Percentiles rank a stretch among this genome's conserved stretches.
These are phyloP conservation scores for Todiramphus chloris DNA, from an alignment of 2,113 vertebrate genomes.

Conservation along the genomic window DNA sequence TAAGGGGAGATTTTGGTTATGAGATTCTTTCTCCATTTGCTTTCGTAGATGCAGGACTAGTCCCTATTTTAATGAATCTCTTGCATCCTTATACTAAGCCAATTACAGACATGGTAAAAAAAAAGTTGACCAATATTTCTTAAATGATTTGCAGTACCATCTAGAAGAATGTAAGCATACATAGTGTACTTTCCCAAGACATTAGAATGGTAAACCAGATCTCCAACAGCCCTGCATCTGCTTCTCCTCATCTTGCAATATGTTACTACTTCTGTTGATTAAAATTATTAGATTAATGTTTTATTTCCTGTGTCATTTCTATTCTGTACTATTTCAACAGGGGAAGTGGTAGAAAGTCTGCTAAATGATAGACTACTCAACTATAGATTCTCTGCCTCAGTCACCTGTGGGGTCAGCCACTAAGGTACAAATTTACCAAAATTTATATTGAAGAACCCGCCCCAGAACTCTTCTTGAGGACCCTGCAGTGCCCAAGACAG, in stretches of 20 bases:
- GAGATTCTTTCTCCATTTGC: neutral
- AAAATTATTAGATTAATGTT: neutral
- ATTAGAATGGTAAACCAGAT: neutral
- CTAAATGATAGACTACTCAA: neutral
- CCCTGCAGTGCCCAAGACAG: neutral
- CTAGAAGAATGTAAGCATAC: neutral
- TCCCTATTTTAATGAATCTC: neutral
- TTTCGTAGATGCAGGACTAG: neutral
- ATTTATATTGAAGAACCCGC: rapidly evolving
- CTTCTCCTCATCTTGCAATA: neutral
- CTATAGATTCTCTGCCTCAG: neutral
- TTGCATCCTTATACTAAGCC: neutral
- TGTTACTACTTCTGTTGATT: neutral
- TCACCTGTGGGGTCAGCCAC: no score
- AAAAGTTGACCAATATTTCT: neutral
- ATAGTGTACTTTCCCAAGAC: neutral
- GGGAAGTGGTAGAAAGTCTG: neutral
- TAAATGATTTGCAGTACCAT: neutral
- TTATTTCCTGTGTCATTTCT: neutral
- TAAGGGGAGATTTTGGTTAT: neutral
- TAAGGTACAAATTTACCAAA: neutral
- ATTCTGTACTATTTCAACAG: neutral
- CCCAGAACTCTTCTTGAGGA: neutral
- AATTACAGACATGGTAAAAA: neutral
- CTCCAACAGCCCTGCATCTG: neutral